Evolutionary conservation across 2,113 vertebrate genomes (phyloP), one percentile per base, ranked within the genome.

Genomic region (Microtus montanus): DNA sequence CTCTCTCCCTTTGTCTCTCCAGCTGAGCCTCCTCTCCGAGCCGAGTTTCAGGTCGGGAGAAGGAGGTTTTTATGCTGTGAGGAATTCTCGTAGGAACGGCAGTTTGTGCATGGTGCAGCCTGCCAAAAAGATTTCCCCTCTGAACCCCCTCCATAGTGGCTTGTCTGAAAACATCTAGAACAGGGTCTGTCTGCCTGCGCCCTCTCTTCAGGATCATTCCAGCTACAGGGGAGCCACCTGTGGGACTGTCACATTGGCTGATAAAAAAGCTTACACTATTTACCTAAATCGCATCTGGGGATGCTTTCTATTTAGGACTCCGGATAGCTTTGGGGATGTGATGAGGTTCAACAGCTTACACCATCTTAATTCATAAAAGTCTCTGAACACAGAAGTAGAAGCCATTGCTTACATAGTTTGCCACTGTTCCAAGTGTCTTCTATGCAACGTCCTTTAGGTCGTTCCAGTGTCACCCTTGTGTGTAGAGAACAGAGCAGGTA

Each of bases 351-450:
- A 89, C 41, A 86, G 33, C 80, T 26, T 30, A 6, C 61, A 28
- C 28, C 24, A 44, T 75, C 87, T 93, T 86, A 75, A 88, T 95
- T 88, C 77, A 66, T 84, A 71, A 87, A 82, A 78, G 61, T 58
- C 78, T 52, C 63, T n/a, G 70, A 10, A 78, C 52, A 38, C 35
- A 64, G 49, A 80, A 26, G 64, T 87, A 73, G 85, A 90, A 92
- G 38, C 38, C 61, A 89, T 8, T 8, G 41, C 35, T 78, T 24
- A 7, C 17, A 64, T n/a, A 33, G 47, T 85, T 83, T 71, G 63
- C 13, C 28, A 71, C 71, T 86, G 6, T 87, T 79, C 58, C 47
- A 75, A 70, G 52, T 49, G 24, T 90, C 75, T 93, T 58, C 44
- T 2, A 0, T 17, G 33, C 24, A 73, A 71, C 24, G 2, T 75